Evolutionary conservation across 2,113 vertebrate genomes (phyloP).

Genomic region (Nyctibius bracteatus): DNA sequence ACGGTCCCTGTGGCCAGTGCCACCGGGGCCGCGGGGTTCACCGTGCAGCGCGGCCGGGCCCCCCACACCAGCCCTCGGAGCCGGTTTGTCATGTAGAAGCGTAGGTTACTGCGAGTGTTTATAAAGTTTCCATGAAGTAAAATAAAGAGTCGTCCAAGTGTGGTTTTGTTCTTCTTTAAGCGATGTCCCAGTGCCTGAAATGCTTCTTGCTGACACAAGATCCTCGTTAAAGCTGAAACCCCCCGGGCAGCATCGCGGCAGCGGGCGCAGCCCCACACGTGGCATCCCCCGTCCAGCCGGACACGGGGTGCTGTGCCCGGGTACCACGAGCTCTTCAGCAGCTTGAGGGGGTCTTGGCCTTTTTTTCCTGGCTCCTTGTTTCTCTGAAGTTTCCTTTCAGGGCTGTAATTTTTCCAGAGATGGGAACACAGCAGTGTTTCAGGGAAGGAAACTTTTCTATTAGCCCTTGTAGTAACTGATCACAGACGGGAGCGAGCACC

Average conservation of each 20-base stretch:
- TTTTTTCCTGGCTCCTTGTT: neutral
- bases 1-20: neutral
- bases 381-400: neutral
- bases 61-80: neutral
- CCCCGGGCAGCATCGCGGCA: too few species aligned
- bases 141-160: neutral
- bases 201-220: too few species aligned
- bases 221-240: too few species aligned
- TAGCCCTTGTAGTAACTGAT: neutral
- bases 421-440: fast-evolving
- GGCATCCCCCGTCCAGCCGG: too few species aligned
- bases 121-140: conserved; percentile 30
- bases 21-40: fast-evolving
- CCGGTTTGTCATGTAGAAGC: neutral
- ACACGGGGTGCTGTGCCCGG: fast-evolving
- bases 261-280: too few species aligned
- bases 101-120: neutral
- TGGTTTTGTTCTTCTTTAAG: neutral
- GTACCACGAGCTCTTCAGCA: neutral
- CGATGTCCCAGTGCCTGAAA: fast-evolving
- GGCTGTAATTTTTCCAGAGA: neutral
- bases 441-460: neutral
- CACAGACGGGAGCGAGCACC: neutral
- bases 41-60: neutral
- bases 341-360: neutral